Percentiles rank a stretch among this genome's conserved stretches.
phyloP scores from a whole-genome alignment of 2,888 invertebrate genomes.

The Pomacea canaliculata region DNA sequence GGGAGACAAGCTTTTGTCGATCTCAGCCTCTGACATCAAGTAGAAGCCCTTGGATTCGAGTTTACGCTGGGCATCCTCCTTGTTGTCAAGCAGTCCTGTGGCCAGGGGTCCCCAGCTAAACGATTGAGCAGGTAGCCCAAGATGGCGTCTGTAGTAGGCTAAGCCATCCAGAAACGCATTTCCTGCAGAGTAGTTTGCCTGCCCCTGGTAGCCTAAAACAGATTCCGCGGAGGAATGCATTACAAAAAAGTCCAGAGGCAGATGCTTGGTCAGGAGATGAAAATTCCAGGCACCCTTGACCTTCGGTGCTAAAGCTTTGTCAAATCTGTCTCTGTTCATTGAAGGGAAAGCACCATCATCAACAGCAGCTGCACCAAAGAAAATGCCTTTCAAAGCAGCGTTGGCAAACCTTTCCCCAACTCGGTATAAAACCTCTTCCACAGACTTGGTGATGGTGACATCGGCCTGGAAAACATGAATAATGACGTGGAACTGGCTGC shows the following conservation, averaged over 20 bases:
- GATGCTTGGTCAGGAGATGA: conserved; percentile 37
- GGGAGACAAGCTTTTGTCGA: conserved; percentile 28
- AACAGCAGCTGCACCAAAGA: conserved; percentile 51
- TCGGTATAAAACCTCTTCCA: conserved; percentile 30
- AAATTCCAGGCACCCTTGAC: conserved; percentile 50
- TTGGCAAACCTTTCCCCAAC: conserved; percentile 26
- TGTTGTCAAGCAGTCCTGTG: conserved; percentile 40
- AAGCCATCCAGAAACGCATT: conserved; percentile 49
- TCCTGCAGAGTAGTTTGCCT: conserved; percentile 49
- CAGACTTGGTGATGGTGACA: conserved; percentile 35
- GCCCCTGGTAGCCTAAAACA: conserved; percentile 45
- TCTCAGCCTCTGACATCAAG: conserved; percentile 11
- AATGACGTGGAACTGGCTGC: conserved; percentile 20
- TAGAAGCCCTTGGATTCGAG: conserved; percentile 21
- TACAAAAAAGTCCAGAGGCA: conserved; percentile 46
- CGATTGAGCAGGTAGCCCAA: conserved; percentile 39
- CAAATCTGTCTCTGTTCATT: conserved; percentile 35
- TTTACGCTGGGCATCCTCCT: conserved; percentile 1
- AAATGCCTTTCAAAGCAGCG: conserved; percentile 42
- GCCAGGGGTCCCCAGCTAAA: conserved; percentile 52
- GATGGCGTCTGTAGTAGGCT: conserved; percentile 36
- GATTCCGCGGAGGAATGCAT: conserved; percentile 50
- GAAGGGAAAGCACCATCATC: conserved; percentile 34
- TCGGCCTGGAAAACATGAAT: conserved; percentile 41
- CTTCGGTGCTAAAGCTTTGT: conserved; percentile 45